Conservation (phyloP, 1,140 invertebrate genomes). For the Drosophila bocqueti region DNA sequence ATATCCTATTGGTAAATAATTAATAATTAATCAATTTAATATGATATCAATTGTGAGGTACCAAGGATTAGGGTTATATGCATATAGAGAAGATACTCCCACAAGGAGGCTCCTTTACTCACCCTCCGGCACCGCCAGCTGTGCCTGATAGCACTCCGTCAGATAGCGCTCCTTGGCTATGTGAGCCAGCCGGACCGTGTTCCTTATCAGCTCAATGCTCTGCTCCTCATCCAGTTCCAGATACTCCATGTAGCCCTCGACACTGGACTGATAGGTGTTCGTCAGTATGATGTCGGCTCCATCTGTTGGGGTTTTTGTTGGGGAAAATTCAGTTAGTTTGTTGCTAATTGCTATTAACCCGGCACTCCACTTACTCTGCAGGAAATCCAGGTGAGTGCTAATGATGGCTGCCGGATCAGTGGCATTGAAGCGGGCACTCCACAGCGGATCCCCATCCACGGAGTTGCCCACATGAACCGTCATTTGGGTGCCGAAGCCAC, state of each 20-base stretch:
- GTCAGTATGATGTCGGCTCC: conserved; percentile 94
- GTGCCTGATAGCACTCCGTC: conserved; percentile 71
- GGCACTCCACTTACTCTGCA: conserved; percentile 85
- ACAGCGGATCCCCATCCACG: conserved; percentile 91
- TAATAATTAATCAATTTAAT: not conserved
- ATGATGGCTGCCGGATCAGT: conserved; percentile 91
- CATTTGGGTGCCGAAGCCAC: conserved; percentile 92
- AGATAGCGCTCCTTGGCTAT: conserved; percentile 81
- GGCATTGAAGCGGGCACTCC: conserved; percentile 92
- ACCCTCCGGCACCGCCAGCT: conserved; percentile 65
- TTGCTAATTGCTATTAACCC: conserved; percentile 33
- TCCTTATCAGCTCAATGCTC: conserved; percentile 89
- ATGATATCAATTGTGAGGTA: not conserved
- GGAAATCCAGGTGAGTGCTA: conserved; percentile 91
- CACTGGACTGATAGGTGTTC: conserved; percentile 95
- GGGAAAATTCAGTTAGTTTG: conserved; percentile 14
- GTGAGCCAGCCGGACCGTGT: conserved; percentile 89
- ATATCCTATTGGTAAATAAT: conserved; percentile 40
- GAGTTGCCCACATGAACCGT: conserved; percentile 89
- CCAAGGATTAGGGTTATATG: no score
- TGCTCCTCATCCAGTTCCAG: conserved; percentile 88
- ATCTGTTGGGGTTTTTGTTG: conserved; percentile 86
- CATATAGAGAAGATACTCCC: not conserved
- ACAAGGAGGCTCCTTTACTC: not conserved
- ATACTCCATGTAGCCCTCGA: conserved; percentile 91